These are phyloP conservation scores for Teleogryllus occipitalis DNA, from an alignment of 1,140 invertebrate genomes.

Conservation along the genomic window DNA sequence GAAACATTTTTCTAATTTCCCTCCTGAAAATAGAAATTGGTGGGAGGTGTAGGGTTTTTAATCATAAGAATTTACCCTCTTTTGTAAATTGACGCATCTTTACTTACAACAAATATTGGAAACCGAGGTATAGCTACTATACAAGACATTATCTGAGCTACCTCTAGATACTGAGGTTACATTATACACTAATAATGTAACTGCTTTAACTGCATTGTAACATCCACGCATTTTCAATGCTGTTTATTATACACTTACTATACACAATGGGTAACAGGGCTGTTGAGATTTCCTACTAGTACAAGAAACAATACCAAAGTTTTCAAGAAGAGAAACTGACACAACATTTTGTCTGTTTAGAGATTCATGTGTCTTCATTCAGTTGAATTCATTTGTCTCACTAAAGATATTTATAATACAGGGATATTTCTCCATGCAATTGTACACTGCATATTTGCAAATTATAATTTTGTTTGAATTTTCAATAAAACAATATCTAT, in stretches of 20 bases:
- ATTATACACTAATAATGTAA: constrained; percentile 16
- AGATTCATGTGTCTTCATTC: neutral
- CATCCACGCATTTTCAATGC: constrained; percentile 17
- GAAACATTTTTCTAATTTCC: too few relatives aligned
- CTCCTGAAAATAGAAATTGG: too few relatives aligned
- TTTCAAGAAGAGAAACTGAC: neutral
- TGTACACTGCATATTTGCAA: too few relatives aligned
- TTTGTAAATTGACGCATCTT: constrained; percentile 21
- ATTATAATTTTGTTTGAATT: too few relatives aligned
- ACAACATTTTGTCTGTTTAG: constrained; percentile 12
- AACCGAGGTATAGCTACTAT: constrained; percentile 20
- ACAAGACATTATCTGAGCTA: constrained; percentile 17
- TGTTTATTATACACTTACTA: constrained; percentile 15
- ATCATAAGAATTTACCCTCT: neutral
- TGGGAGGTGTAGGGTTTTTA: too few relatives aligned
- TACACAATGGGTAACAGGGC: neutral
- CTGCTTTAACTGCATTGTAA: neutral
- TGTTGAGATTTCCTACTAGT: neutral
- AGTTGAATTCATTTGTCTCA: too few relatives aligned
- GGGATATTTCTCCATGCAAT: too few relatives aligned
- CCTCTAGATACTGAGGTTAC: constrained; percentile 18
- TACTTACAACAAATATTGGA: constrained; percentile 22
- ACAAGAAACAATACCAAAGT: constrained; percentile 7
- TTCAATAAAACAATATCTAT: too few relatives aligned
- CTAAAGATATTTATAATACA: too few relatives aligned